These are phyloP conservation scores for Charaxes varanes DNA, from an alignment of 1,140 invertebrate genomes.

Conservation along the genomic window DNA sequence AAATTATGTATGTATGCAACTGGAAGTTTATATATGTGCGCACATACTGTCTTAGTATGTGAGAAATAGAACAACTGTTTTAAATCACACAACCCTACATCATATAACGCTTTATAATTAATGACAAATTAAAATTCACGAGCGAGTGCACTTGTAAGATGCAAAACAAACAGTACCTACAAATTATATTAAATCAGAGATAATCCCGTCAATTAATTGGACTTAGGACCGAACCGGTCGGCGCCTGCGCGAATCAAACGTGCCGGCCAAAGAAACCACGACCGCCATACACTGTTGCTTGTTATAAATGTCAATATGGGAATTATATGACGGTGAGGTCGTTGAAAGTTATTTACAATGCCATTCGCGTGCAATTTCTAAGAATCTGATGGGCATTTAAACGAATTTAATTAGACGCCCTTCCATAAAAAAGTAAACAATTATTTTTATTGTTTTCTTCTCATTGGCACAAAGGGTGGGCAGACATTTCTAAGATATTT, in stretches of 20 bases:
- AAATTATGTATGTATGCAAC: too few relatives aligned
- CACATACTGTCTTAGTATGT: too few relatives aligned
- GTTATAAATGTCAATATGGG: slow-evolving; percentile 23
- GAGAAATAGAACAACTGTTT: too few relatives aligned
- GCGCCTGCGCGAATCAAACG: slow-evolving; percentile 56
- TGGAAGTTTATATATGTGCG: too few relatives aligned
- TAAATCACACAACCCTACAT: too few relatives aligned
- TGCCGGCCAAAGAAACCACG: slow-evolving; percentile 43
- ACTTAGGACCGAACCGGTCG: slow-evolving; percentile 66
- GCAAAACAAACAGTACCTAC: slow-evolving; percentile 64
- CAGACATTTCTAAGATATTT: too few relatives aligned
- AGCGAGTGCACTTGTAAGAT: slow-evolving; percentile 20
- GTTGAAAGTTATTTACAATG: slow-evolving; percentile 1
- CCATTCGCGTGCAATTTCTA: not conserved
- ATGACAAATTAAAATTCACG: too few relatives aligned
- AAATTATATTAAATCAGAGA: slow-evolving; percentile 72
- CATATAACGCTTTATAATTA: too few relatives aligned
- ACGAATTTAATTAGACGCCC: not conserved
- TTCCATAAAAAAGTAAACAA: too few relatives aligned
- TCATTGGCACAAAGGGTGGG: too few relatives aligned
- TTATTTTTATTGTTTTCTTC: too few relatives aligned
- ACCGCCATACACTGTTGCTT: slow-evolving; percentile 29
- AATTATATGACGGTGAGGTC: slow-evolving; percentile 10
- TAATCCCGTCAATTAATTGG: slow-evolving; percentile 73
- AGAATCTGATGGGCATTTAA: not conserved